Evolutionary conservation across 2,113 vertebrate species (phyloP).

Genomic region (Cheilinus undulatus): DNA sequence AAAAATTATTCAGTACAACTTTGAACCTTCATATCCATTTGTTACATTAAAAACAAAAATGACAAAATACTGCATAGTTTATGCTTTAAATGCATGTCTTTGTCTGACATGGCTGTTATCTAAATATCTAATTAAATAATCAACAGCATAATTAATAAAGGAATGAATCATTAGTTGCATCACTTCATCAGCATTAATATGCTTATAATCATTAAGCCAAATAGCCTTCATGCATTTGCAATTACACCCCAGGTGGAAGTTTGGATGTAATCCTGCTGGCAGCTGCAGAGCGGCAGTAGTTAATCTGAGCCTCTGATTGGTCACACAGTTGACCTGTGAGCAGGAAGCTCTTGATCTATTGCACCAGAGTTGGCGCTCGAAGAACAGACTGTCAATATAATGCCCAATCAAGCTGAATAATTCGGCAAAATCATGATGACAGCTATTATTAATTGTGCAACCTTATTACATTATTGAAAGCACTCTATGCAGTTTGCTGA

Average conservation of each 20-base stretch:
- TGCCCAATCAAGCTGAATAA: conserved; percentile 1
- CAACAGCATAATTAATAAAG: too few relatives aligned
- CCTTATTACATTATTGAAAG: not conserved
- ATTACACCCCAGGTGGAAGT: not conserved
- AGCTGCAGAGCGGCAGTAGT: not conserved
- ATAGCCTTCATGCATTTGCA: not conserved
- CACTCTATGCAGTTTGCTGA: not conserved
- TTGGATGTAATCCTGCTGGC: not conserved
- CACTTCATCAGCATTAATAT: not conserved
- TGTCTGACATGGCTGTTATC: too few relatives aligned
- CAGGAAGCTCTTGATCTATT: not conserved
- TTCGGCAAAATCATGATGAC: not conserved
- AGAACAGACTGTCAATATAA: conserved; percentile 16
- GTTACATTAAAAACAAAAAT: too few relatives aligned
- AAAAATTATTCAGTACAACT: too few relatives aligned
- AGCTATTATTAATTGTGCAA: not conserved
- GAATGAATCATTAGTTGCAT: too few relatives aligned
- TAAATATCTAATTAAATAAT: too few relatives aligned
- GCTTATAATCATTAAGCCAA: not conserved
- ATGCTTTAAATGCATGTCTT: too few relatives aligned
- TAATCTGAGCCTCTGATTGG: conserved; percentile 27
- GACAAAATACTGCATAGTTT: too few relatives aligned
- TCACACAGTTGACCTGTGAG: conserved; percentile 27
- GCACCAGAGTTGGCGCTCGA: not conserved
- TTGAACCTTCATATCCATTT: too few relatives aligned